Evolutionary conservation across 2,888 invertebrate species (phyloP), one percentile per base, ranked within the genome.

Genomic region (Chromoteleia sp.): DNA sequence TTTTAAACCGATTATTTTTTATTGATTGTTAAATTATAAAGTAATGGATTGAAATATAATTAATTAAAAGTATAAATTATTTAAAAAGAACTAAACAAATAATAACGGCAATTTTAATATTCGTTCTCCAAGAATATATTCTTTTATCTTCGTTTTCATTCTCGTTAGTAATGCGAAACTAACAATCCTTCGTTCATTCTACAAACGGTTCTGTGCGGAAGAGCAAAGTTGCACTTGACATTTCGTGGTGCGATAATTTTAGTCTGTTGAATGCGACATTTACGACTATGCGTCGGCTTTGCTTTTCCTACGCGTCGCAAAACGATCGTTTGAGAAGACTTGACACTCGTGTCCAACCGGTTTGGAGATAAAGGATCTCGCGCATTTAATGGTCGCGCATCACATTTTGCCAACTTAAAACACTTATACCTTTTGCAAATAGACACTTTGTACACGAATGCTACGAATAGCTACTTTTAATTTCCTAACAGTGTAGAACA

Each of bases 231-330:
- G 86, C 85, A 86, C 88, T 89, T 88, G 88, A 89, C 88, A 88
- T 89, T 88, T 86, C 84, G 76, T 81, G 61, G 70, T 65, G 73
- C 71, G 86, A 84, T 87, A 89, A 90, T 88, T 89, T 88, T 89
- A 89, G 86, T 87, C 81, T 80, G 86, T 89, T 87, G 79, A 85
- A 86, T 83, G 81, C 81, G 86, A 88, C 87, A 85, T 87, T 87
- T 87, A 87, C 86, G 86, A 87, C 81, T 78, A 81, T 65, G 82
- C 81, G 82, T 82, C 78, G 48, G 56, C 78, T 76, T 84, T 83
- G 80, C 84, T 82, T 84, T 70, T 75, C 48, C 67, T 73, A n/a
- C 21, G 19, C 43, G 54, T 52, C 78, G 83, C 82, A 81, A 81
- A 79, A 77, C 33, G 36, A 54, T 61, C 54, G 54, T 74, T 70